phyloP scores from a whole-genome alignment of 2,113 vertebrate genomes.

The Petrocephalus zakoni region DNA sequence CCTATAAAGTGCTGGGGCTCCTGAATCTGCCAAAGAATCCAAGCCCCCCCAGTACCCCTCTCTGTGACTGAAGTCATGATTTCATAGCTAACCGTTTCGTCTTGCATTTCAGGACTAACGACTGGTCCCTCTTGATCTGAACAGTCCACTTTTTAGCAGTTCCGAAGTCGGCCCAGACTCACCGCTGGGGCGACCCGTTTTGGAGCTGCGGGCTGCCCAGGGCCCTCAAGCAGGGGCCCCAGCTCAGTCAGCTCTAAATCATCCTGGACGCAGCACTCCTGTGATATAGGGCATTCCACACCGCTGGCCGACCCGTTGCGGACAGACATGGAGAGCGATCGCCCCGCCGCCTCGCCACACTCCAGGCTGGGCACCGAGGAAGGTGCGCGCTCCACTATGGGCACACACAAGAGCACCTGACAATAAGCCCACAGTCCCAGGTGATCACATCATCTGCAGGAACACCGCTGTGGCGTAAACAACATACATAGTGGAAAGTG shows the following conservation, averaged over 20 bases:
- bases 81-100: background rate
- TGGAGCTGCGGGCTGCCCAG: background rate
- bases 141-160: background rate
- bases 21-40: background rate
- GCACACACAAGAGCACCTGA: background rate
- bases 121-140: slow-evolving; percentile 41
- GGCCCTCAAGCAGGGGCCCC: slow-evolving; percentile 64
- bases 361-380: background rate
- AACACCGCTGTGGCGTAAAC: background rate
- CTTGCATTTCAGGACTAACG: background rate
- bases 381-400: background rate
- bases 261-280: slow-evolving; percentile 49
- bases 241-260: slow-evolving; percentile 71
- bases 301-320: slow-evolving; percentile 39
- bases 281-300: slow-evolving; percentile 54
- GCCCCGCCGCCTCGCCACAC: background rate
- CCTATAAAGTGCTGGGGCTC: background rate
- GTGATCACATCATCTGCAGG: background rate
- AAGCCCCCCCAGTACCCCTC: background rate
- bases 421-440: background rate
- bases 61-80: background rate
- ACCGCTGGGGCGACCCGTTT: slow-evolving; percentile 57
- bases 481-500: background rate
- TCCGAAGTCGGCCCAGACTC: slow-evolving; percentile 32
- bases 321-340: slow-evolving; percentile 38